phyloP scores from a whole-genome alignment of 2,797 vertebrate species.

The Micromesistius poutassou region DNA sequence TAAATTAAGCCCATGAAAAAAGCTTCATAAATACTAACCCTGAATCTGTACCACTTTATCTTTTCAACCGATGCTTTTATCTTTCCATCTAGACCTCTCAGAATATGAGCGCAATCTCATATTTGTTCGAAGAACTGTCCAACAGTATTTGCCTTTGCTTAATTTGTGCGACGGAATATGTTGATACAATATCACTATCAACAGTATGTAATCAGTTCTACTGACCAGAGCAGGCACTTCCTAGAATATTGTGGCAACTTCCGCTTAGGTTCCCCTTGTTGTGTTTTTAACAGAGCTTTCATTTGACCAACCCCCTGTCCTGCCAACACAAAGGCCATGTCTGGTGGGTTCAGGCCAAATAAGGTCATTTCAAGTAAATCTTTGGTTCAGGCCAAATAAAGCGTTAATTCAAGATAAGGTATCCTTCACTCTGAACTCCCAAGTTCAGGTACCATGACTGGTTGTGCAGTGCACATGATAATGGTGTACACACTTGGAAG shows the following conservation, averaged over 20 bases:
- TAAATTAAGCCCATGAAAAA: not conserved
- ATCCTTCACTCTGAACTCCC: not conserved
- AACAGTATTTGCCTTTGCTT: too few species aligned
- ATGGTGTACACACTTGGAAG: not conserved
- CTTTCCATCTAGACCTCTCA: too few species aligned
- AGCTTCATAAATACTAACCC: not conserved
- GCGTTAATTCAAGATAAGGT: not conserved
- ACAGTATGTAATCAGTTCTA: not conserved
- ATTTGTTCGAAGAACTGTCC: too few species aligned
- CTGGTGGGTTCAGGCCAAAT: not conserved
- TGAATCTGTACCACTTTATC: not conserved
- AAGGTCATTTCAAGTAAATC: not conserved
- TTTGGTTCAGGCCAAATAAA: conserved; percentile 1
- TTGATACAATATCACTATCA: not conserved
- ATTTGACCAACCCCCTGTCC: not conserved
- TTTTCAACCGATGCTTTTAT: not conserved
- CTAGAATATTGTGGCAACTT: conserved; percentile 1
- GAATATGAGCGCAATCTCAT: too few species aligned
- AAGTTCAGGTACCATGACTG: not conserved
- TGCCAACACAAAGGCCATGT: not conserved
- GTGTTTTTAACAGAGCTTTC: not conserved
- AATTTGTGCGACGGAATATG: too few species aligned
- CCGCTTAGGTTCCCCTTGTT: not conserved
- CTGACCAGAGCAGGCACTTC: not conserved
- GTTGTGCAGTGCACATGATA: not conserved